These are phyloP conservation scores for Cryptomyrus ogoouensis DNA, from an alignment of 2,113 vertebrate species.

Conservation along the genomic window DNA sequence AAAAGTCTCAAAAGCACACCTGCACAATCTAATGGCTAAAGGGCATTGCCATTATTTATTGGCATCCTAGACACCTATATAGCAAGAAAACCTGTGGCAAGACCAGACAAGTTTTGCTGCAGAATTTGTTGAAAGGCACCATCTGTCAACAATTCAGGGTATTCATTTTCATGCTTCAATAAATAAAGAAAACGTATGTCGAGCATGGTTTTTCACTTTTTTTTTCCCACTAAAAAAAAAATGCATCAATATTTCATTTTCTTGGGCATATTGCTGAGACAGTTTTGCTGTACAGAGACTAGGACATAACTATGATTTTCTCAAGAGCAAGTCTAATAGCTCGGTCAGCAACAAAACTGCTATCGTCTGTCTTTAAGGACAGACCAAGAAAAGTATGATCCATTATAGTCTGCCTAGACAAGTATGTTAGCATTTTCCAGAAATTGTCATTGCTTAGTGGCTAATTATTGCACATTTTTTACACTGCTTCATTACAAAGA, in stretches of 20 bases:
- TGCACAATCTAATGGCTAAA: not conserved
- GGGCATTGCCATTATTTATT: not conserved
- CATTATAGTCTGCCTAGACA: constrained; percentile 1
- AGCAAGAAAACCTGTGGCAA: not conserved
- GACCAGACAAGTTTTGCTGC: not conserved
- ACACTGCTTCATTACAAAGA: not conserved
- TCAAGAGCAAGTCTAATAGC: not conserved
- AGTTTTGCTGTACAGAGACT: not conserved
- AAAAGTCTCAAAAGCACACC: not conserved
- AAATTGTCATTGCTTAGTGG: not conserved
- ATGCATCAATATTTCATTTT: not conserved
- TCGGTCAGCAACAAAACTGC: not conserved
- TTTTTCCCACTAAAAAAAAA: not conserved
- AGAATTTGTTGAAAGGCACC: not conserved
- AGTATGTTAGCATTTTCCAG: not conserved
- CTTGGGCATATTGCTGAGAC: not conserved
- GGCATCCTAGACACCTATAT: not conserved
- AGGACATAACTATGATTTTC: not conserved
- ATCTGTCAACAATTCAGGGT: not conserved
- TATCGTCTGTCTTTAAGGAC: not conserved
- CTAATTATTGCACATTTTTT: not conserved
- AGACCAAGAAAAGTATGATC: not conserved
- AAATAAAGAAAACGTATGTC: not conserved
- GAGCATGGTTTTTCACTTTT: not conserved
- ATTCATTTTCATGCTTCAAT: not conserved